Percentiles rank a stretch among this genome's conserved stretches.
Conservation (phyloP, 2,888 invertebrate species). For the Gymnosoma rotundatum region DNA sequence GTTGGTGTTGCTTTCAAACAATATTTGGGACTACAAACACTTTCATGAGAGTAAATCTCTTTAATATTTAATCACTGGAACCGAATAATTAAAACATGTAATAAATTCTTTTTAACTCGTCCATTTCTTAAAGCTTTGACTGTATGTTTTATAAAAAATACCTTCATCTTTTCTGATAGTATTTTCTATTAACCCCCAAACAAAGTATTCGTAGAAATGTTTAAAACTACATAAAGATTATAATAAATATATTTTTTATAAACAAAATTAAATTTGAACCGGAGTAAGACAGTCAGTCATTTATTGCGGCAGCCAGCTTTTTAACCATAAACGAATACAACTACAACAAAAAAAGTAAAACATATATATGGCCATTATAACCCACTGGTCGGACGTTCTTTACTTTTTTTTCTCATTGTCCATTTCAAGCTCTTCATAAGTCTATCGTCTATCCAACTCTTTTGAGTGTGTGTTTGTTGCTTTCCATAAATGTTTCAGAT, state of each 20-base stretch:
- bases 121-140: neutral
- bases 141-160: neutral
- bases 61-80: neutral
- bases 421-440: constrained; percentile 6
- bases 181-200: constrained; percentile 1
- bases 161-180: neutral
- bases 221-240: constrained; percentile 39
- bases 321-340: neutral
- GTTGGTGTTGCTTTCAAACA: too few relatives aligned
- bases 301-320: constrained; percentile 31
- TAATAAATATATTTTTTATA: neutral
- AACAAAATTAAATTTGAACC: constrained; percentile 33
- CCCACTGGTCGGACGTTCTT: neutral
- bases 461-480: neutral
- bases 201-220: constrained; percentile 9
- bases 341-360: neutral
- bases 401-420: constrained; percentile 20
- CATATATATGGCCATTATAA: constrained; percentile 23
- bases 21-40: too few relatives aligned
- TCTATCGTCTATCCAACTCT: neutral
- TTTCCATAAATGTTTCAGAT: constrained; percentile 16
- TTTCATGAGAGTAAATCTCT: neutral
- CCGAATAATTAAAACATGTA: neutral
- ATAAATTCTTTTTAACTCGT: neutral
- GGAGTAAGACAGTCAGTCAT: constrained; percentile 19